Percentiles rank a stretch among this genome's conserved stretches.
Conservation (phyloP, 2,888 invertebrate genomes). For the Melanotus villosus region DNA sequence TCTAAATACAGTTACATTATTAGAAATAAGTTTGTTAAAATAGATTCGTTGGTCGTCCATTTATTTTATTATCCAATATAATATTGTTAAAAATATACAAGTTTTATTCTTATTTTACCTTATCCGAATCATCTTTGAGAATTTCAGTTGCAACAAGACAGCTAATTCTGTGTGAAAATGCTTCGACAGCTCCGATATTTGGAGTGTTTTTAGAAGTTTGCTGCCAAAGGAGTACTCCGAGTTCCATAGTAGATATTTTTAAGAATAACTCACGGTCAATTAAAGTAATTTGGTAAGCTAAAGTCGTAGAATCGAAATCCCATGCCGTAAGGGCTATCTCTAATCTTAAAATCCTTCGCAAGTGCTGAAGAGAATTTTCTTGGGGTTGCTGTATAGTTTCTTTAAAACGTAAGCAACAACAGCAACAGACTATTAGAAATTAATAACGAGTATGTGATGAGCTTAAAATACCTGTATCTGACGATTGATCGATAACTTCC, state of each 20-base stretch:
- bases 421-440: conserved; percentile 53
- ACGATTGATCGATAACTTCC: conserved; percentile 1
- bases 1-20: too few relatives aligned
- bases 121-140: conserved; percentile 64
- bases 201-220: conserved; percentile 69
- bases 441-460: conserved; percentile 43
- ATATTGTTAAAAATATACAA: too few relatives aligned
- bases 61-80: too few relatives aligned
- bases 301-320: conserved; percentile 71
- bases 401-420: conserved; percentile 35
- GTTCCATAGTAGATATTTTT: conserved; percentile 67
- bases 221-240: conserved; percentile 67
- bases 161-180: conserved; percentile 71
- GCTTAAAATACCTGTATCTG: conserved; percentile 25
- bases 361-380: conserved; percentile 61
- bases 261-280: conserved; percentile 71
- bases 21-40: too few relatives aligned
- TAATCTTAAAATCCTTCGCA: conserved; percentile 66
- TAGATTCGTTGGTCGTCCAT: too few relatives aligned
- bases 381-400: conserved; percentile 12
- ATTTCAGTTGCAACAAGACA: conserved; percentile 70
- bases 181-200: conserved; percentile 70
- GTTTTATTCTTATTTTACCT: too few relatives aligned
- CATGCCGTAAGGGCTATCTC: conserved; percentile 68
- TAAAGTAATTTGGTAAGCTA: conserved; percentile 71